Evolutionary conservation across 2,113 vertebrate genomes (phyloP).

Genomic region (Misgurnus mizolepis): DNA sequence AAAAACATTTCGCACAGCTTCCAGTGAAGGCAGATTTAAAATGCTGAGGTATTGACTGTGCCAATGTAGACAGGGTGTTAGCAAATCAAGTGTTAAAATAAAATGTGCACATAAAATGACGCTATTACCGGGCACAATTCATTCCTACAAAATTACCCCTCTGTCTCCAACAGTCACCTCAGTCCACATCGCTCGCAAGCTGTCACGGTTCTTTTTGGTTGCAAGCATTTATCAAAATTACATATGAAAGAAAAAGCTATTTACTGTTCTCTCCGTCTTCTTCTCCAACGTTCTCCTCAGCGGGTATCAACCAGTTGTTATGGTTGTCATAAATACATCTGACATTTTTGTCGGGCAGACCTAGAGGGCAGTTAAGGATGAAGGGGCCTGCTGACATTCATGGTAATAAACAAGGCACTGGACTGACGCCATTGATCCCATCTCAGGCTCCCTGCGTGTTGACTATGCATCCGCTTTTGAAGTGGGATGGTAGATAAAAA

Average conservation of each 20-base stretch:
- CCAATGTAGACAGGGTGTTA: too few relatives aligned
- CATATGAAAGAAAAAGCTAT: conserved; percentile 5
- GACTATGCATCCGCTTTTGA: conserved; percentile 78
- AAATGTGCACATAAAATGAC: too few relatives aligned
- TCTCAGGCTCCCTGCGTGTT: conserved; percentile 61
- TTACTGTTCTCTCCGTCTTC: not conserved
- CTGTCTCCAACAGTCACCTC: not conserved
- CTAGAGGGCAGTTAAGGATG: conserved; percentile 70
- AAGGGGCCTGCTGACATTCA: conserved; percentile 79
- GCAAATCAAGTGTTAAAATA: too few relatives aligned
- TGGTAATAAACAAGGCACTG: conserved; percentile 74
- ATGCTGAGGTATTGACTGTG: too few relatives aligned
- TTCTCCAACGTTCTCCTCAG: not conserved
- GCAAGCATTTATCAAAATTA: not conserved
- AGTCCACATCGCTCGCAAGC: not conserved
- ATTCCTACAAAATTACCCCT: too few relatives aligned
- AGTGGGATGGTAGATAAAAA: conserved; percentile 66
- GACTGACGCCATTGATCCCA: conserved; percentile 70
- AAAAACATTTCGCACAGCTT: too few relatives aligned
- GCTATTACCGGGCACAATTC: too few relatives aligned
- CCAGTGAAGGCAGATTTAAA: too few relatives aligned
- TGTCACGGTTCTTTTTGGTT: not conserved
- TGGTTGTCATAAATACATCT: conserved; percentile 69
- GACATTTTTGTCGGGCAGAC: conserved; percentile 71
- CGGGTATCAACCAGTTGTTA: conserved; percentile 53